Percentiles rank a stretch among this genome's conserved stretches.
These are phyloP conservation scores for Chelon auratus DNA, from an alignment of 2,797 vertebrate species.

Conservation along the genomic window DNA sequence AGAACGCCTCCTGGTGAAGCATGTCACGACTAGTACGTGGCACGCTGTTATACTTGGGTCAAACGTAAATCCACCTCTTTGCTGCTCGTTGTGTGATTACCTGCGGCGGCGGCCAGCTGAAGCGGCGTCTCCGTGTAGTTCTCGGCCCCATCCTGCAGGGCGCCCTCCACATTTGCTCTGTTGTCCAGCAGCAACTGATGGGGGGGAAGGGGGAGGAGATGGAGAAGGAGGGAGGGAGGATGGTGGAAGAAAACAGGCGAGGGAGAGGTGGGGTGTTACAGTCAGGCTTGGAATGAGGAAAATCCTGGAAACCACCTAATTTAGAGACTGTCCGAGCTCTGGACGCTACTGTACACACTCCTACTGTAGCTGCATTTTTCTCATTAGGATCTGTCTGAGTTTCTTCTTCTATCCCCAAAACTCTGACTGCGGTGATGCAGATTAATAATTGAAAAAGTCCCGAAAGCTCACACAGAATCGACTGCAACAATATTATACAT, in stretches of 20 bases:
- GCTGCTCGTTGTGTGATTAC: conserved; percentile 55
- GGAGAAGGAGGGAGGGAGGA: conserved; percentile 1
- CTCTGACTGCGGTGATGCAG: conserved; percentile 30
- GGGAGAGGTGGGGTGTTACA: conserved; percentile 51
- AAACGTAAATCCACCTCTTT: not conserved
- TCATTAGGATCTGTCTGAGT: conserved; percentile 46
- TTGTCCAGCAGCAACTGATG: conserved; percentile 86
- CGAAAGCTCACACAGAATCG: conserved; percentile 35
- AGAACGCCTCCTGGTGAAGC: conserved; percentile 32
- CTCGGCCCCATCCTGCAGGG: conserved; percentile 83
- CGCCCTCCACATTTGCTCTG: conserved; percentile 84
- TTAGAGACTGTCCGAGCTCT: conserved; percentile 22
- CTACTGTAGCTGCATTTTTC: conserved; percentile 22
- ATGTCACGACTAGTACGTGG: conserved; percentile 30
- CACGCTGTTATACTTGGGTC: not conserved
- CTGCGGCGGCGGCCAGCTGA: conserved; percentile 87
- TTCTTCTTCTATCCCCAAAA: conserved; percentile 30
- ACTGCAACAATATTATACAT: conserved; percentile 32
- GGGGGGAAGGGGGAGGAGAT: not conserved
- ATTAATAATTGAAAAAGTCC: conserved; percentile 54
- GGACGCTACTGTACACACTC: conserved; percentile 40
- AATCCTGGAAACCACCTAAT: conserved; percentile 46
- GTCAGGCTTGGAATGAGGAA: conserved; percentile 34
- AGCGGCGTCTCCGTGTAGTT: conserved; percentile 88
- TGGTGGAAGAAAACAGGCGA: conserved; percentile 40